Evolutionary conservation across 1,140 invertebrate genomes (phyloP), one percentile per base, ranked within the genome.

Genomic region (Drosophila repleta): DNA sequence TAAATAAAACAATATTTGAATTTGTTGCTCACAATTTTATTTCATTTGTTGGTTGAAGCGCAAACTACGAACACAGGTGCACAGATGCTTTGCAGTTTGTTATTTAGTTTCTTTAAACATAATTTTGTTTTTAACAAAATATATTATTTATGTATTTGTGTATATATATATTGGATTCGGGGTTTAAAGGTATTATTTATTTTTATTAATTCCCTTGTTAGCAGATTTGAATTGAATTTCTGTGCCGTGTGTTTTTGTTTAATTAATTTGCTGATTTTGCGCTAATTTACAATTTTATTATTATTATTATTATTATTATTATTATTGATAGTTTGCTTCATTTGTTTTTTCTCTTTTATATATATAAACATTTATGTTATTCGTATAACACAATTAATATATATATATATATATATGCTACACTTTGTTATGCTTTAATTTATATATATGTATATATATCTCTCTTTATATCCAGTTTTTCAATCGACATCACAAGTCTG

Each of bases 401-500:
- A 79, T 58, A 35, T 35, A 35, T 77, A 80, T 84, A 79, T 55
- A 24, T 29, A 24, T 24, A 41, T 76, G 32, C 66, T 79, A 81
- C 61, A 66, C 57, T 76, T 72, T 73, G n/a, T 80, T 53, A 56
- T 79, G 68, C 51, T 69, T 63, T 62, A 73, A 70, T 69, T 65
- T 55, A 64, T 76, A 62, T 53, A 77, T 81, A 76, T 76, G 67
- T 73, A 66, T 57, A 52, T 63, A 61, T 61, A 48, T 51, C 37
- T 62, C 3, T 35, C 3, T 15, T 5, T 15, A 41, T 41, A 49
- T 45, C 51, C 48, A 32, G 65, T 77, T 45, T 46, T 80, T 77
- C 68, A 77, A 88, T 73, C 79, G 90, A 85, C 80, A 89, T 88
- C 80, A 89, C 79, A 63, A 81, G 63, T 84, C 84, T 78, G 78